A percentile compares a stretch with the other conserved stretches of the same genome.
phyloP scores from a whole-genome alignment of 1,140 invertebrate genomes.

The Delia radicum region DNA sequence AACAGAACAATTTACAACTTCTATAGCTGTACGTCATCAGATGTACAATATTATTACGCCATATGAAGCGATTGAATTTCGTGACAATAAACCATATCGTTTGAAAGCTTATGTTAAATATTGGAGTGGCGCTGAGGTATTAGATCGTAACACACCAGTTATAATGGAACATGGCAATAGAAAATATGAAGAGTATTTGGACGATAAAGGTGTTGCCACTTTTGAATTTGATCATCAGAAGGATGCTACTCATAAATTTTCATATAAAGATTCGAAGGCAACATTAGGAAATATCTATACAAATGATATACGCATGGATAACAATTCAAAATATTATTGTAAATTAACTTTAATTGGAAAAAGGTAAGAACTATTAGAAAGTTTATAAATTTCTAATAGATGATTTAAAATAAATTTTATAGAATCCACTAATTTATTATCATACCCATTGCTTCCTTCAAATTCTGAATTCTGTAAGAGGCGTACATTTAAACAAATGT shows the following conservation, averaged over 20 bases:
- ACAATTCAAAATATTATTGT: not conserved
- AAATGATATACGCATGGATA: too few relatives aligned
- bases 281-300: not conserved
- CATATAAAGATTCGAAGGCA: not conserved
- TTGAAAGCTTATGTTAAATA: not conserved
- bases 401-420: too few relatives aligned
- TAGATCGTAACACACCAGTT: not conserved
- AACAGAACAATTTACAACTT: not conserved
- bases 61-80: not conserved
- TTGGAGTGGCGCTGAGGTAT: not conserved
- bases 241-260: slow-evolving; percentile 54
- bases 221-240: slow-evolving; percentile 78
- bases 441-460: too few relatives aligned
- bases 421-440: too few relatives aligned
- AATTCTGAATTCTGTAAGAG: too few relatives aligned
- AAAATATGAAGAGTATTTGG: not conserved
- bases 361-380: too few relatives aligned
- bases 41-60: not conserved
- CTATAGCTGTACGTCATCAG: not conserved
- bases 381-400: too few relatives aligned
- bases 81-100: not conserved
- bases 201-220: slow-evolving; percentile 83
- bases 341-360: slow-evolving; percentile 18
- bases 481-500: too few relatives aligned
- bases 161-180: not conserved